Conservation (phyloP, 1,140 invertebrate species). For the Lepidotrigona ventralis region DNA sequence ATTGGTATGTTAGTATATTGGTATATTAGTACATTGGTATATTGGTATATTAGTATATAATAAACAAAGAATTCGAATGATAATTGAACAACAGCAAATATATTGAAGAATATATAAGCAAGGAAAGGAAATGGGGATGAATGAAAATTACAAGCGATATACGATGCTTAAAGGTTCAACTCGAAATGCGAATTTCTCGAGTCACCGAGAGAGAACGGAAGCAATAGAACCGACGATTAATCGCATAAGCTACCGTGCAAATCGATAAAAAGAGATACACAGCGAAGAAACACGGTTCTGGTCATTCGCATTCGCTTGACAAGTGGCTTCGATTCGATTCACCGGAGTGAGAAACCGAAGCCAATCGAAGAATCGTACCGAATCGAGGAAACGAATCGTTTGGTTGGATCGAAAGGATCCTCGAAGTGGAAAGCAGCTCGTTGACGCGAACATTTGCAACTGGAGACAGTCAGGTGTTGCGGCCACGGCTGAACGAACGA, state of each 20-base stretch:
- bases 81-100: no score
- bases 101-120: no score
- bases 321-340: neutral
- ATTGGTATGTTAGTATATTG: no score
- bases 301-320: neutral
- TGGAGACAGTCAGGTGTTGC: conserved; percentile 40
- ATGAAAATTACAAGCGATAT: conserved; percentile 7
- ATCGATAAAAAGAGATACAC: neutral
- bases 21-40: no score
- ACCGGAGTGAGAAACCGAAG: neutral
- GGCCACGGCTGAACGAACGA: conserved; percentile 46
- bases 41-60: no score
- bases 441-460: conserved; percentile 35
- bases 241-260: neutral
- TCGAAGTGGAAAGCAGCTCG: neutral
- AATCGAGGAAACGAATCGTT: neutral
- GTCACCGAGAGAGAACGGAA: neutral
- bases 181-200: neutral
- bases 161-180: neutral
- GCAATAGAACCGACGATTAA: neutral
- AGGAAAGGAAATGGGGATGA: neutral
- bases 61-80: no score
- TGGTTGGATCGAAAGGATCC: neutral
- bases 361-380: neutral
- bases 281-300: no score